Percentiles rank a stretch among this genome's conserved stretches.
These are phyloP conservation scores for Eidolon helvum DNA, from an alignment of 2,113 vertebrate genomes.

Conservation along the genomic window DNA sequence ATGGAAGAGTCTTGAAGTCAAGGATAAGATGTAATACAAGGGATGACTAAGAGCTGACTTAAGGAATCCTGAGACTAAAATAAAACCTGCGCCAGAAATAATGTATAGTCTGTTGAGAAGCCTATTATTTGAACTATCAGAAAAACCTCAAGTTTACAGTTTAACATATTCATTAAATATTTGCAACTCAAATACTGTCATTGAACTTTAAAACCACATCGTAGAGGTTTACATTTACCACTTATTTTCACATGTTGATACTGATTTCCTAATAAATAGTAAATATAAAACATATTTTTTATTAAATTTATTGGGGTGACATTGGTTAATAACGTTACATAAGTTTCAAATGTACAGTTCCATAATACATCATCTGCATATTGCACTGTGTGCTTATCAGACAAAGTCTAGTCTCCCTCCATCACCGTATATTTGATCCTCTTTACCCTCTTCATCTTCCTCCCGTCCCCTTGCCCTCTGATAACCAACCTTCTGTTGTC, in stretches of 20 bases:
- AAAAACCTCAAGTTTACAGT: slow-evolving; percentile 6
- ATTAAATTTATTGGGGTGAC: too few relatives aligned
- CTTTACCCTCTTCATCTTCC: too few relatives aligned
- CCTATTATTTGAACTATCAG: background rate
- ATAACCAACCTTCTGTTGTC: too few relatives aligned
- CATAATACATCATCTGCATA: too few relatives aligned
- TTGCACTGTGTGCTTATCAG: too few relatives aligned
- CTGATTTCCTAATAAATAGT: slow-evolving; percentile 91
- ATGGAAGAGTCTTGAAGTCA: background rate
- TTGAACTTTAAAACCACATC: slow-evolving; percentile 82
- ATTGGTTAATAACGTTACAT: too few relatives aligned
- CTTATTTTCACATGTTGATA: slow-evolving; percentile 91
- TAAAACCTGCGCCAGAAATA: background rate
- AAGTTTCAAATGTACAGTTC: too few relatives aligned
- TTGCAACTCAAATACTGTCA: slow-evolving; percentile 6
- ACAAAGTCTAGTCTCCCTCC: too few relatives aligned
- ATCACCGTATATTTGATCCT: too few relatives aligned
- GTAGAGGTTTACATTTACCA: slow-evolving; percentile 87
- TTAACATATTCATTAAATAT: slow-evolving; percentile 2
- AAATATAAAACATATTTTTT: slow-evolving; percentile 83
- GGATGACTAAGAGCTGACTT: background rate
- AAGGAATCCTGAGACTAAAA: background rate
- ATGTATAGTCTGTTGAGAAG: background rate
- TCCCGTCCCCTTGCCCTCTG: too few relatives aligned
- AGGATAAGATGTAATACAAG: background rate